These are phyloP conservation scores for Neosalanx taihuensis DNA, from an alignment of 2,797 vertebrate genomes.

Conservation along the genomic window DNA sequence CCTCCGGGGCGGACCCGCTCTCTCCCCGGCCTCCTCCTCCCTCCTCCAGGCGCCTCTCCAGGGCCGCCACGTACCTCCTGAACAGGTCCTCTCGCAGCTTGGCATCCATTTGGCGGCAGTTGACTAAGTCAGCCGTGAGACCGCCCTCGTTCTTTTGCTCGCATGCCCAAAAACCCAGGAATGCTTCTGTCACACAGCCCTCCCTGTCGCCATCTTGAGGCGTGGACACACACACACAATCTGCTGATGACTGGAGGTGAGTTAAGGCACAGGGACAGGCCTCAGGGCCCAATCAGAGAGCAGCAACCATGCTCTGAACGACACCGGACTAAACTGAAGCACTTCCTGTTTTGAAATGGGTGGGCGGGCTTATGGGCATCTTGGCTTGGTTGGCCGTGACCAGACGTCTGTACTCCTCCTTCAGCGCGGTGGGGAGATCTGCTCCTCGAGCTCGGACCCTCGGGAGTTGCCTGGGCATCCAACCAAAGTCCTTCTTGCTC, in stretches of 20 bases:
- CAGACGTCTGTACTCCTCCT: slow-evolving; percentile 42
- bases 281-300: slow-evolving; percentile 53
- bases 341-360: slow-evolving; percentile 45
- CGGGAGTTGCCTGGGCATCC: slow-evolving; percentile 15
- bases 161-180: slow-evolving; percentile 51
- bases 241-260: slow-evolving; percentile 34
- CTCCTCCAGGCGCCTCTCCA: slow-evolving; percentile 84
- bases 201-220: slow-evolving; percentile 51
- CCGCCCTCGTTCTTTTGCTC: slow-evolving; percentile 56
- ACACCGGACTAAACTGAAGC: slow-evolving; percentile 23
- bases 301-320: slow-evolving; percentile 45
- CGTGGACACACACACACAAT: slow-evolving; percentile 34
- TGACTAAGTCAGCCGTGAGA: slow-evolving; percentile 60
- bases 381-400: slow-evolving; percentile 40
- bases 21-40: slow-evolving; percentile 55
- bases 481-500: slow-evolving; percentile 18
- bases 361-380: slow-evolving; percentile 55
- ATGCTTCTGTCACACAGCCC: slow-evolving; percentile 60
- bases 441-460: slow-evolving; percentile 33
- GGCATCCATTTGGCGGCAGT: slow-evolving; percentile 85
- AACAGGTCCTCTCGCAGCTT: slow-evolving; percentile 97
- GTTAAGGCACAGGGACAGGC: slow-evolving; percentile 32
- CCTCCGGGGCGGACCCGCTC: slow-evolving; percentile 55
- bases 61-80: slow-evolving; percentile 90
- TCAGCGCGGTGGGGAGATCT: slow-evolving; percentile 35